These are phyloP conservation scores for Cinclus mexicanus DNA, from an alignment of 2,113 vertebrate genomes.

Conservation along the genomic window DNA sequence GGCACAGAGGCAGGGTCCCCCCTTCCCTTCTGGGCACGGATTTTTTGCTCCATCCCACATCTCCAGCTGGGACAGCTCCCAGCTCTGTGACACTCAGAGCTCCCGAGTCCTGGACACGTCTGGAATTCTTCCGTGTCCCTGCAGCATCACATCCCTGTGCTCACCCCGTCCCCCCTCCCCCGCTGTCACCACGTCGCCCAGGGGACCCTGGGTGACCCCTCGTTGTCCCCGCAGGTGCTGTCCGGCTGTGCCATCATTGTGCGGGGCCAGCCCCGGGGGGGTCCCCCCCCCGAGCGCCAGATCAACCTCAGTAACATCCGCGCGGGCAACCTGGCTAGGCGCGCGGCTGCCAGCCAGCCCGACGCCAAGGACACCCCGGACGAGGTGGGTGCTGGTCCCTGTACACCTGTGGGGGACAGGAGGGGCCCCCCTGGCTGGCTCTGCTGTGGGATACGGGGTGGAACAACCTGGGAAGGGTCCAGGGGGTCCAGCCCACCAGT, in stretches of 20 bases:
- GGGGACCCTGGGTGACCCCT: neutral
- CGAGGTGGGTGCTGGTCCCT: constrained; percentile 78
- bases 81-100: no score
- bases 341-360: constrained; percentile 83
- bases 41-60: neutral
- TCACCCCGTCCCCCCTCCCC: no score
- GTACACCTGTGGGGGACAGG: no score
- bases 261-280: constrained; percentile 91
- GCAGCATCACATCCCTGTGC: rapidly evolving
- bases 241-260: constrained; percentile 98
- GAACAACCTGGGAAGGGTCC: no score
- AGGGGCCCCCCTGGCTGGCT: no score
- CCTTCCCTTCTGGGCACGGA: neutral
- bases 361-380: constrained; percentile 91
- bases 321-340: constrained; percentile 85
- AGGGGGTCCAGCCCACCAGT: neutral
- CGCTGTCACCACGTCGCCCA: rapidly evolving
- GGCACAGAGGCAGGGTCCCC: neutral
- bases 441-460: rapidly evolving
- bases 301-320: constrained; percentile 98
- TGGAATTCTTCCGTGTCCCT: rapidly evolving
- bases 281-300: constrained; percentile 93
- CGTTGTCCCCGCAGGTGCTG: constrained; percentile 78
- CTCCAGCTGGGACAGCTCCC: no score
- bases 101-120: neutral